phyloP scores from a whole-genome alignment of 2,888 invertebrate species.

The Stratiomys singularior region DNA sequence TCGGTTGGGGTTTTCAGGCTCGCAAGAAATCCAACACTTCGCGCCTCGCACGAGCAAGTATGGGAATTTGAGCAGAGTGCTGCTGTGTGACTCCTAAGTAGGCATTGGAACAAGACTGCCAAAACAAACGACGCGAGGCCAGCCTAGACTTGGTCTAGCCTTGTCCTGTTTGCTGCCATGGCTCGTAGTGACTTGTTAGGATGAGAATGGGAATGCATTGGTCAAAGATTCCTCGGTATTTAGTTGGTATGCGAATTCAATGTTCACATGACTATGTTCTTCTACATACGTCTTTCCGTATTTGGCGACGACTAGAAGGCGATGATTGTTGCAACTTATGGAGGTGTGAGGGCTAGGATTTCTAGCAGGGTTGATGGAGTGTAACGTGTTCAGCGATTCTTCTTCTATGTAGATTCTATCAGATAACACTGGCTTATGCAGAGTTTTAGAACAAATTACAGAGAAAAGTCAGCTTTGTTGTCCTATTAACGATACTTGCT shows the following conservation, averaged over 20 bases:
- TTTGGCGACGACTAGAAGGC: constrained; percentile 35
- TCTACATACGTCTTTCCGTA: constrained; percentile 36
- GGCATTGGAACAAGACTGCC: not conserved
- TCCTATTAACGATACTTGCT: no score
- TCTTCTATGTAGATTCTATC: no score
- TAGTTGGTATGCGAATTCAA: constrained; percentile 43
- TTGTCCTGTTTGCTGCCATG: constrained; percentile 30
- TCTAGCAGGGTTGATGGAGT: not conserved
- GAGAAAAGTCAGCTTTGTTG: no score
- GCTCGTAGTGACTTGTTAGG: not conserved
- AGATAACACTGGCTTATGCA: no score
- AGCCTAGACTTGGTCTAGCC: constrained; percentile 34
- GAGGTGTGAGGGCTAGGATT: constrained; percentile 32
- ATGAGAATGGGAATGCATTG: constrained; percentile 39
- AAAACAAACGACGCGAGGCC: not conserved
- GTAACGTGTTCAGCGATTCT: no score
- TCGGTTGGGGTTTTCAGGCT: not conserved
- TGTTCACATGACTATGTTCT: constrained; percentile 40
- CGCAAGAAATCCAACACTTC: constrained; percentile 14
- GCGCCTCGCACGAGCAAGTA: constrained; percentile 17
- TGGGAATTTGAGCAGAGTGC: not conserved
- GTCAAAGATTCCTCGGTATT: constrained; percentile 41
- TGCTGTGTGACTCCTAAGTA: constrained; percentile 14
- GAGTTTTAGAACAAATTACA: no score
- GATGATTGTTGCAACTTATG: constrained; percentile 41